Evolutionary conservation across 2,113 vertebrate genomes (phyloP).

Genomic region (Lanius ludovicianus): DNA sequence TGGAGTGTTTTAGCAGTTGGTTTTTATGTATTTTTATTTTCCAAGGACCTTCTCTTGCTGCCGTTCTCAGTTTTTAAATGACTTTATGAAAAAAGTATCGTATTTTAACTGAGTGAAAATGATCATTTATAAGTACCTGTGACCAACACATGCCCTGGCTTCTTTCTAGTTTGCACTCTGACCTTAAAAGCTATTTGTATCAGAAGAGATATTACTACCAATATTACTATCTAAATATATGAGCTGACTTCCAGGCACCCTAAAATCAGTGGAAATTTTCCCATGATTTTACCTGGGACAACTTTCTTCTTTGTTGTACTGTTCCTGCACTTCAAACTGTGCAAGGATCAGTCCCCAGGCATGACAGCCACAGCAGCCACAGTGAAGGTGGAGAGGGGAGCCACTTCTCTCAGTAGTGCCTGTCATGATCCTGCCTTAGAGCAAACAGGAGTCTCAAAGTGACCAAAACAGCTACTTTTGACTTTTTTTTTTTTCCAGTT

Average conservation of each 20-base stretch:
- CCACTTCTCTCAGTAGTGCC: not conserved
- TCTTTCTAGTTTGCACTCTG: not conserved
- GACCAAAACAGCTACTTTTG: not conserved
- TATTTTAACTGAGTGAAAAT: not conserved
- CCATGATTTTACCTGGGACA: not conserved
- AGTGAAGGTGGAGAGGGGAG: rapidly evolving
- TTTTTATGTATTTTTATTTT: not conserved
- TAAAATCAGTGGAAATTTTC: not conserved
- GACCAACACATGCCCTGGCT: not conserved
- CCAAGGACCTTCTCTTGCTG: not conserved
- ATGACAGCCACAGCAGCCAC: too few relatives aligned
- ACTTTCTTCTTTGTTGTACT: not conserved
- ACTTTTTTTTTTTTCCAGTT: not conserved
- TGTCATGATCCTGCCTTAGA: not conserved
- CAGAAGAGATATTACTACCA: not conserved
- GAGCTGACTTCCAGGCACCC: not conserved
- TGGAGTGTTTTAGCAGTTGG: not conserved
- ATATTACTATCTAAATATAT: not conserved
- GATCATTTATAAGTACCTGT: not conserved
- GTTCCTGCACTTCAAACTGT: not conserved
- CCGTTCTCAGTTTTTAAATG: not conserved
- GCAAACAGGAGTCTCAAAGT: not conserved
- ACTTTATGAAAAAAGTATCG: not conserved
- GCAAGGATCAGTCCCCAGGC: not conserved
- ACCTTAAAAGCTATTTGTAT: not conserved